phyloP scores from a whole-genome alignment of 2,797 vertebrate genomes.

The Darevskia nairensis region DNA sequence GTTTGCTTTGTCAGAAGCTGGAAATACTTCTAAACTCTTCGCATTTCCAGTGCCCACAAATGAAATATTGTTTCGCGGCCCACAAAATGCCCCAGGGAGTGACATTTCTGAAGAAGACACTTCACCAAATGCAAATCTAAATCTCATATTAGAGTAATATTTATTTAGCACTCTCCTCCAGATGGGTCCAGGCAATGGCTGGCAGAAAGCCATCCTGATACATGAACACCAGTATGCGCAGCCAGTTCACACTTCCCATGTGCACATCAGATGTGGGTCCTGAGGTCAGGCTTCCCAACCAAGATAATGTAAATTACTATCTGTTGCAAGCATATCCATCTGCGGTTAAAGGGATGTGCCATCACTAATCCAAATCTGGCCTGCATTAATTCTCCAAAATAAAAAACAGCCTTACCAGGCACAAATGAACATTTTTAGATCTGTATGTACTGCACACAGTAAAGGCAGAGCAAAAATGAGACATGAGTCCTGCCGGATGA shows the following conservation, averaged over 20 bases:
- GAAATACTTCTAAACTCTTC: constrained; percentile 69
- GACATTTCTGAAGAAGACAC: constrained; percentile 65
- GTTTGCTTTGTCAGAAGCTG: constrained; percentile 56
- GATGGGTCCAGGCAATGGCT: constrained; percentile 64
- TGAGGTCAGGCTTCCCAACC: constrained; percentile 57
- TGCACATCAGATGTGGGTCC: constrained; percentile 69
- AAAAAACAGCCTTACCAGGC: constrained; percentile 73
- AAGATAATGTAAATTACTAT: constrained; percentile 69
- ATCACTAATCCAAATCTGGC: constrained; percentile 69
- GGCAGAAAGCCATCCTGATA: constrained; percentile 57
- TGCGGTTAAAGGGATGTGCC: constrained; percentile 74
- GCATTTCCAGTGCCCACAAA: constrained; percentile 60
- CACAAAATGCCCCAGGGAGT: constrained; percentile 71
- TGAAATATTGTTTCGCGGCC: constrained; percentile 66
- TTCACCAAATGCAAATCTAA: constrained; percentile 57
- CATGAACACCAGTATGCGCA: constrained; percentile 52
- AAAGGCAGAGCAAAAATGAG: constrained; percentile 23
- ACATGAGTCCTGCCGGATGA: neutral
- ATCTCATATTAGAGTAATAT: constrained; percentile 61
- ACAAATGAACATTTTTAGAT: constrained; percentile 56
- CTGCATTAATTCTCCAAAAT: constrained; percentile 76
- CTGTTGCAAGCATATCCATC: constrained; percentile 67
- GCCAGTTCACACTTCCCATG: constrained; percentile 52
- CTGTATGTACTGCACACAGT: constrained; percentile 32
- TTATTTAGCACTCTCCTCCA: constrained; percentile 67